These are phyloP conservation scores for Scyliorhinus canicula DNA, from an alignment of 2,797 vertebrate genomes.

Conservation along the genomic window DNA sequence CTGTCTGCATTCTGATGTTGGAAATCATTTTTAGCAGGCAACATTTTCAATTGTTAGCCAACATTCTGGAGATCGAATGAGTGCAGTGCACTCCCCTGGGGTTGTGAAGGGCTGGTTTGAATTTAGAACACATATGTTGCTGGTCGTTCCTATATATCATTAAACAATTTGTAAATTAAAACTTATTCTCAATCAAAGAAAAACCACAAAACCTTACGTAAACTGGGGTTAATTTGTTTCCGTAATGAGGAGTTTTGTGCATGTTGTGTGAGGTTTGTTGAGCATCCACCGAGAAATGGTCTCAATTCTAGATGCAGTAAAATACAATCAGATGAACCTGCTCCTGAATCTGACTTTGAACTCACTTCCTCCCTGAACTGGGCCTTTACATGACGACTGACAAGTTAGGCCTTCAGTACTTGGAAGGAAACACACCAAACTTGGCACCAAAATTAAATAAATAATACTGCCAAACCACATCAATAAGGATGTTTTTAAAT, in stretches of 20 bases:
- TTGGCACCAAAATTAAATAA: not conserved
- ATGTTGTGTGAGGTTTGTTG: not conserved
- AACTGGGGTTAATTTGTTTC: not conserved
- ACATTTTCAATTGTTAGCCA: not conserved
- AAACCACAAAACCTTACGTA: not conserved
- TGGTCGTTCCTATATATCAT: not conserved
- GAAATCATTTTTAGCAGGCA: not conserved
- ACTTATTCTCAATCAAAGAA: not conserved
- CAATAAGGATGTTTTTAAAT: not conserved
- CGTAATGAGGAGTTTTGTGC: not conserved
- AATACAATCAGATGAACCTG: not conserved
- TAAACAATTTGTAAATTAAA: not conserved
- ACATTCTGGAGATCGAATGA: not conserved
- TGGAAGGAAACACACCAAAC: not conserved
- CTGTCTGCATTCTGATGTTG: not conserved
- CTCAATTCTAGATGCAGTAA: not conserved
- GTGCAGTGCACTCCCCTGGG: not conserved
- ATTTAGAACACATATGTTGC: not conserved
- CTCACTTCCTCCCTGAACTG: too few species aligned
- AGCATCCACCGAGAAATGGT: too few species aligned
- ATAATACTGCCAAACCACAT: not conserved
- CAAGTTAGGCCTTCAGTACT: not conserved
- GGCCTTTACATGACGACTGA: not conserved
- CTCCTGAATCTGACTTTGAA: not conserved
- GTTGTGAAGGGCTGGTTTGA: not conserved